phyloP scores from a whole-genome alignment of 2,797 vertebrate species.

The Danio albolineatus region DNA sequence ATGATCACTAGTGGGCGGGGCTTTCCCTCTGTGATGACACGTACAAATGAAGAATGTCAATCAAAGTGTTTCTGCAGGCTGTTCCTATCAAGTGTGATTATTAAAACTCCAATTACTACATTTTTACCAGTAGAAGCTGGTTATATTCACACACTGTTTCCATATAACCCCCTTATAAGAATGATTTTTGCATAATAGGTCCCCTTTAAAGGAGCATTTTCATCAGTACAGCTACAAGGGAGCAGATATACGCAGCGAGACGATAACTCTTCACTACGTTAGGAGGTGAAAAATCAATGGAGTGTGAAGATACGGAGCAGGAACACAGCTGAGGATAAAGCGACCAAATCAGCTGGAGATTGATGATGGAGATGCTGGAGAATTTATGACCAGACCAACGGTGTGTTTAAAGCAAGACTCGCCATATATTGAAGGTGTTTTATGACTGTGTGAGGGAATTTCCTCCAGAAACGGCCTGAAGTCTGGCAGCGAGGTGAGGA shows the following conservation, averaged over 20 bases:
- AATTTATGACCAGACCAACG: constrained; percentile 5
- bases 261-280: not conserved
- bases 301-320: not conserved
- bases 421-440: constrained; percentile 15
- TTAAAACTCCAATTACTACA: no score
- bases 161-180: no score
- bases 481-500: not conserved
- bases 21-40: no score
- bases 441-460: constrained; percentile 14
- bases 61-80: no score
- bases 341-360: constrained; percentile 1
- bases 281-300: not conserved
- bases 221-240: not conserved
- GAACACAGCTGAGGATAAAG: constrained; percentile 29
- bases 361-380: constrained; percentile 26
- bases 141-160: no score
- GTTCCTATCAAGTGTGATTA: no score
- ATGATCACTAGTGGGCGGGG: no score
- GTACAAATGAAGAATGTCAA: no score
- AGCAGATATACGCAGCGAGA: not conserved
- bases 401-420: constrained; percentile 14
- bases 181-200: no score
- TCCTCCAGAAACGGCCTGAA: constrained; percentile 11
- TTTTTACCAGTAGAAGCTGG: no score
- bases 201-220: not conserved